These are phyloP conservation scores for Reticulitermes lucifugus DNA, from an alignment of 2,888 invertebrate species.

Conservation along the genomic window DNA sequence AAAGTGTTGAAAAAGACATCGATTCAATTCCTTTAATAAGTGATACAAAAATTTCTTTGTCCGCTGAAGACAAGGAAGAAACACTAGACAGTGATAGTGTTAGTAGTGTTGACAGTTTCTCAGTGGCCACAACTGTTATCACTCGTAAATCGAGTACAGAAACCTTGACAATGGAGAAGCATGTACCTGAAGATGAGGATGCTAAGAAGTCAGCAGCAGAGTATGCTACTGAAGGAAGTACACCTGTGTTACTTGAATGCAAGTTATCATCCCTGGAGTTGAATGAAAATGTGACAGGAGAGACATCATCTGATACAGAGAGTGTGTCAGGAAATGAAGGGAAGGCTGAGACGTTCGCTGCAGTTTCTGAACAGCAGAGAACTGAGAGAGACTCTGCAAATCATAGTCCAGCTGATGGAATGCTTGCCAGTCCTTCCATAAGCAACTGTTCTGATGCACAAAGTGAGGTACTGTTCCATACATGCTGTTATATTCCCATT, in stretches of 20 bases:
- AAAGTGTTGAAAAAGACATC: not conserved
- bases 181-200: not conserved
- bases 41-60: not conserved
- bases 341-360: not conserved
- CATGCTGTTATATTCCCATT: too few relatives aligned
- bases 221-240: not conserved
- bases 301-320: slow-evolving; percentile 14
- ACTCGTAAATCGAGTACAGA: slow-evolving; percentile 47
- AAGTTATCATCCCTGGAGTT: slow-evolving; percentile 55
- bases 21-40: not conserved
- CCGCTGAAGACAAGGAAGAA: not conserved
- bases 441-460: slow-evolving; percentile 78
- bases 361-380: not conserved
- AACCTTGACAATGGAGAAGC: slow-evolving; percentile 38
- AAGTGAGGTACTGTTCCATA: slow-evolving; percentile 69
- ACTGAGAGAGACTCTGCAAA: slow-evolving; percentile 76
- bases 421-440: slow-evolving; percentile 75
- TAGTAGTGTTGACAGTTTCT: slow-evolving; percentile 34
- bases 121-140: slow-evolving; percentile 17
- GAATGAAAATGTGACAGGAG: slow-evolving; percentile 28
- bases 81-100: slow-evolving; percentile 28
- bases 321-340: not conserved
- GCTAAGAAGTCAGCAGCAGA: not conserved
- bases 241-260: slow-evolving; percentile 48
- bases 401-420: slow-evolving; percentile 80